A percentile compares a stretch with the other conserved stretches of the same genome.
Conservation (phyloP, 2,888 invertebrate species). For the Apoderus coryli region DNA sequence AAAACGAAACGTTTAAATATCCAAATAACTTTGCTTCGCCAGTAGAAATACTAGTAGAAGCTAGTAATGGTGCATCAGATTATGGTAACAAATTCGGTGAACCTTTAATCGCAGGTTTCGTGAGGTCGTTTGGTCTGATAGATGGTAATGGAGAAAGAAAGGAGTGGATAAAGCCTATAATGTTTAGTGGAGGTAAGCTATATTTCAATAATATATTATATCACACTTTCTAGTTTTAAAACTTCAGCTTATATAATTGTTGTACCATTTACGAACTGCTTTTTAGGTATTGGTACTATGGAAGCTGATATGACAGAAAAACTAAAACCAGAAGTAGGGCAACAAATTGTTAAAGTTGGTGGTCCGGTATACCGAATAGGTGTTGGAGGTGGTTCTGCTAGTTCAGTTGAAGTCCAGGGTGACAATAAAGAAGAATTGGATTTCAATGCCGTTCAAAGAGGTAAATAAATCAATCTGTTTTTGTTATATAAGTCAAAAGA, state of each 20-base stretch:
- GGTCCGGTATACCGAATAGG: constrained; percentile 97
- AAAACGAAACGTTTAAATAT: constrained; percentile 57
- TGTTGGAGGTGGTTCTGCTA: constrained; percentile 97
- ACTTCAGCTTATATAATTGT: too few relatives aligned
- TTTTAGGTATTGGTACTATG: constrained; percentile 72
- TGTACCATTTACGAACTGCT: too few relatives aligned
- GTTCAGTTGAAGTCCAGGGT: constrained; percentile 89
- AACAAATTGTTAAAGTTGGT: constrained; percentile 88
- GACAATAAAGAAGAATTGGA: constrained; percentile 75
- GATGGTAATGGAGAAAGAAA: constrained; percentile 46
- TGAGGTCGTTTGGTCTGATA: constrained; percentile 73
- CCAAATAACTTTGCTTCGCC: constrained; percentile 85
- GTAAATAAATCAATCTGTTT: constrained; percentile 14
- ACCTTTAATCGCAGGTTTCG: constrained; percentile 83
- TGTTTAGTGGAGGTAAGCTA: constrained; percentile 69
- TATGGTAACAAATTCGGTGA: constrained; percentile 99
- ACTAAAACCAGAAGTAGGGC: constrained; percentile 60
- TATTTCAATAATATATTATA: constrained; percentile 3
- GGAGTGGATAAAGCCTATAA: constrained; percentile 96
- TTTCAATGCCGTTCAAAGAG: constrained; percentile 93
- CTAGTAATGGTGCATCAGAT: constrained; percentile 95
- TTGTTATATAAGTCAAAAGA: too few relatives aligned
- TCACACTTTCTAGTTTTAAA: constrained; percentile 1
- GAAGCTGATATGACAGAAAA: constrained; percentile 71
- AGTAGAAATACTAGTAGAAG: constrained; percentile 80